These are phyloP conservation scores for Gibbula magus DNA, from an alignment of 2,888 invertebrate species.

Conservation along the genomic window DNA sequence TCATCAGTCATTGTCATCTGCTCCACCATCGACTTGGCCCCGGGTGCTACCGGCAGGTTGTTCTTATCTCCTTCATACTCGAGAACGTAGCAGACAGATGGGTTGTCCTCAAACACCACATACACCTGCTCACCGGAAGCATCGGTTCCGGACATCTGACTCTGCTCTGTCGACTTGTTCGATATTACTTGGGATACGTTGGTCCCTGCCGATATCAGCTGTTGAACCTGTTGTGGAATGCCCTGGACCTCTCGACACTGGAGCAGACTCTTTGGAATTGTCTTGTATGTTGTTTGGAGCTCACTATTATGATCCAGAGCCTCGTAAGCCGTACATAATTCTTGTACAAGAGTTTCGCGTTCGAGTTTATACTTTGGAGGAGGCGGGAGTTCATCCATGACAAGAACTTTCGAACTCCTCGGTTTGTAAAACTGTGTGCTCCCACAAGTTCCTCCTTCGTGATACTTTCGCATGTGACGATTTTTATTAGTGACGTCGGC, in stretches of 20 bases:
- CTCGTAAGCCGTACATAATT: not conserved
- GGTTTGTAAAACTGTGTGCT: not conserved
- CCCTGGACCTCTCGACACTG: not conserved
- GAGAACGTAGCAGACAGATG: slow-evolving; percentile 2
- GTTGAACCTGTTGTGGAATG: slow-evolving; percentile 6
- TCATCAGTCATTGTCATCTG: not conserved
- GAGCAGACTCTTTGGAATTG: not conserved
- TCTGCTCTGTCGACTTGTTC: too few relatives aligned
- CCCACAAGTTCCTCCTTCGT: not conserved
- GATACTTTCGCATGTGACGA: slow-evolving; percentile 6
- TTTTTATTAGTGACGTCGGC: not conserved
- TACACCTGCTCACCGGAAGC: not conserved
- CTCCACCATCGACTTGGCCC: not conserved
- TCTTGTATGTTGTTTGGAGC: not conserved
- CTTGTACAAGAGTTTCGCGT: not conserved
- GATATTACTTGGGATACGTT: not conserved
- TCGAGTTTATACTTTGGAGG: not conserved
- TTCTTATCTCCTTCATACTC: slow-evolving; percentile 13
- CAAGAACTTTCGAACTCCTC: not conserved
- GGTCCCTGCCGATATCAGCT: not conserved
- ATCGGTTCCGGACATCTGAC: not conserved
- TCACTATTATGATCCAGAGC: not conserved
- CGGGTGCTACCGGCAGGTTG: not conserved
- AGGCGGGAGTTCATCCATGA: not conserved
- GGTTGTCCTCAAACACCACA: slow-evolving; percentile 17